Base-by-base conservation (phyloP, 30 jellyfish, hydroid and myxozoan species). In the Hydra vulgaris region DNA sequence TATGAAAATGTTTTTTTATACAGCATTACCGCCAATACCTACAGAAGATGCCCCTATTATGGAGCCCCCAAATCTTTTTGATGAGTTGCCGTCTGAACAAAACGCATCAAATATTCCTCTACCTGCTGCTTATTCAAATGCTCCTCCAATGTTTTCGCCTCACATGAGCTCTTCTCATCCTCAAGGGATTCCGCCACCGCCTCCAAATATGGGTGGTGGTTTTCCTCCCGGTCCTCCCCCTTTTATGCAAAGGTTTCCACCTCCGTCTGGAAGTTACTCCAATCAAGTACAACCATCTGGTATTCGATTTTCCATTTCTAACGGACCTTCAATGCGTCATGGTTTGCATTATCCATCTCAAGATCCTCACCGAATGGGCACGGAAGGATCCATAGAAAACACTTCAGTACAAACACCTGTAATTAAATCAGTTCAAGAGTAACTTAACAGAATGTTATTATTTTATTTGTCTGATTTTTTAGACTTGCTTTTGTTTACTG, bases 281-380 rank as follows among this genome's bases (percentile, higher is more conserved):
- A 80, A 79, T 61, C 82, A 68, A 86, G 61, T 71, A 26, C 93
- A 40, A 40, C 61, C 61, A 5, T 7, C 67, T 40, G 26, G 56
- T 23, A 19, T 25, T 23, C 22, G 87, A 18, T 40, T 20, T 19
- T 8, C 85, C 18, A 17, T 79, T 3, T 17, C 18, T 0, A 26
- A 23, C 7, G 83, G 56, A 23, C 81, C 84, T 0, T 86, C 76
- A 20, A 7, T 25, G 18, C 86, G 82, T 0, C 86, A 81, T 18
- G 90, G 89, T 8, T 79, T 92, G 25, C 98, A 92, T 73, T 93
- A 93, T 71, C 99, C 99, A n/a, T 93, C 99, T 0, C 99, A 93
- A 66, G 99, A 93, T 55, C 99, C 98, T 54, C 84, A 74, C 82
- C 84, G 96, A 56, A 88, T 92, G 96, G 98, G 98, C 0, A 89